phyloP scores from a whole-genome alignment of 92 coral and sea anemone species.

The Blastomussa wellsi region DNA sequence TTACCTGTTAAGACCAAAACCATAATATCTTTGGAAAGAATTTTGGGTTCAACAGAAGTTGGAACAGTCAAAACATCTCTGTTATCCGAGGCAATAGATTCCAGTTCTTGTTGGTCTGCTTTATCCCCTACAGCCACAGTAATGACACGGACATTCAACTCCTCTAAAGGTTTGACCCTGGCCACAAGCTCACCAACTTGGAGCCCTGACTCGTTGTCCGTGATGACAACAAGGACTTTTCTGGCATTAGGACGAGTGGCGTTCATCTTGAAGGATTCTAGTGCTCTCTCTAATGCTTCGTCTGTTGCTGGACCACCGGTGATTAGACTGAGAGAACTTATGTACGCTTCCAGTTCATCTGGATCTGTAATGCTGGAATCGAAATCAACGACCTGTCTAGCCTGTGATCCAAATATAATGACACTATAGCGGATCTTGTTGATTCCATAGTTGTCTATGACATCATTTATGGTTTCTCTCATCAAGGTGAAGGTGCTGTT shows the following conservation, averaged over 20 bases:
- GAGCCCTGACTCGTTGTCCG: constrained; percentile 59
- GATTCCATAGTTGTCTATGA: constrained; percentile 59
- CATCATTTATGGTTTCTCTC: constrained; percentile 65
- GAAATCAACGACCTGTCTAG: constrained; percentile 43
- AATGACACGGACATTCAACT: constrained; percentile 57
- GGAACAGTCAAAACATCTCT: constrained; percentile 61
- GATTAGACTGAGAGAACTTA: constrained; percentile 39
- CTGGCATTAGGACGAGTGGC: constrained; percentile 69
- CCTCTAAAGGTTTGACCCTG: constrained; percentile 44
- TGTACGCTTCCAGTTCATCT: constrained; percentile 31
- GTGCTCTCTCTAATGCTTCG: constrained; percentile 62
- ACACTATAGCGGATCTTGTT: constrained; percentile 67
- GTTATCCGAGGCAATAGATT: constrained; percentile 51
- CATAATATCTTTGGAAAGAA: constrained; percentile 58
- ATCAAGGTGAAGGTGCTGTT: constrained; percentile 58
- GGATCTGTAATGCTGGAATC: constrained; percentile 40
- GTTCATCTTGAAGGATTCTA: constrained; percentile 53
- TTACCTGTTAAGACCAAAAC: constrained; percentile 57
- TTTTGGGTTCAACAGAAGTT: constrained; percentile 48
- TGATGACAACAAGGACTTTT: constrained; percentile 72
- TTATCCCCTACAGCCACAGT: constrained; percentile 66
- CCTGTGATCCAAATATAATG: constrained; percentile 62
- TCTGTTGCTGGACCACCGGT: constrained; percentile 69
- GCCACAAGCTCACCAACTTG: constrained; percentile 26
- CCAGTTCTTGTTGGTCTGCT: constrained; percentile 52